Percentiles rank a stretch among this genome's conserved stretches.
Evolutionary conservation across 1,140 invertebrate species (phyloP).

Genomic region (Batillaria attramentaria): DNA sequence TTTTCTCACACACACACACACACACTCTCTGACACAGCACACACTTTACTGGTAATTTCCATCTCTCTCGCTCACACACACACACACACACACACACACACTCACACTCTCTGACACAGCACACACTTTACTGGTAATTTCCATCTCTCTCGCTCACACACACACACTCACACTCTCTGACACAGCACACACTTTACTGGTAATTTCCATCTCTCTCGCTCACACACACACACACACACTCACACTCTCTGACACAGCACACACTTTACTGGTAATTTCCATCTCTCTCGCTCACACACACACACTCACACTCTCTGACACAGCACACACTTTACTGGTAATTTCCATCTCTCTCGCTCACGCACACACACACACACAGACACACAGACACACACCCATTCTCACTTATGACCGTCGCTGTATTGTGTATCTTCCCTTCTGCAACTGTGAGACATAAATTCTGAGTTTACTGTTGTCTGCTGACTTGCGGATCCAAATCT

Average conservation of each 20-base stretch:
- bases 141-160: not conserved
- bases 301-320: not conserved
- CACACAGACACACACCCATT: not conserved
- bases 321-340: not conserved
- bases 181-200: not conserved
- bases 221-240: not conserved
- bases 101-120: not conserved
- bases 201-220: not conserved
- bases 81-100: not conserved
- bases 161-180: not conserved
- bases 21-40: no score
- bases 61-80: not conserved
- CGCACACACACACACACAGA: not conserved
- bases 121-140: not conserved
- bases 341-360: not conserved
- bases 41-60: not conserved
- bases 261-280: not conserved
- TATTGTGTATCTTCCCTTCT: constrained; percentile 89
- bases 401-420: constrained; percentile 77
- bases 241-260: not conserved
- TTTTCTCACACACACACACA: no score
- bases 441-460: constrained; percentile 87
- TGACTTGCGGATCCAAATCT: constrained; percentile 93
- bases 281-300: not conserved
- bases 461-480: constrained; percentile 85